phyloP scores from a whole-genome alignment of 2,113 vertebrate species.

The Scomber japonicus region DNA sequence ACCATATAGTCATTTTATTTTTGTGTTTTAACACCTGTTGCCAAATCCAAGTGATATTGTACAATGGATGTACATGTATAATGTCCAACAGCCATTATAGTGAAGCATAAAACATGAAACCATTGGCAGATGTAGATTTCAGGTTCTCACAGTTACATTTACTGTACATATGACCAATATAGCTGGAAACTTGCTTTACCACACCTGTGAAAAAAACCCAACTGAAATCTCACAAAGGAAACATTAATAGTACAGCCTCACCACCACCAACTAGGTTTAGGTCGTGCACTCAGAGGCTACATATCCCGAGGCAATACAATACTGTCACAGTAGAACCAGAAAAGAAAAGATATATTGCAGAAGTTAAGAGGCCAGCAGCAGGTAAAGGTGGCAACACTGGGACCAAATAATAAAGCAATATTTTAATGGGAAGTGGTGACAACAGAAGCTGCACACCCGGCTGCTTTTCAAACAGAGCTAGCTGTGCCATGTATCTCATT shows the following conservation, averaged over 20 bases:
- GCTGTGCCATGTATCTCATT: conserved; percentile 1
- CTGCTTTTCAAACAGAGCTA: conserved; percentile 6
- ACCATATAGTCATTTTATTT: not conserved
- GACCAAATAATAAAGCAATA: conserved; percentile 35
- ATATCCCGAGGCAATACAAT: conserved; percentile 15
- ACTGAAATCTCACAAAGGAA: not conserved
- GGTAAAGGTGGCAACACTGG: not conserved
- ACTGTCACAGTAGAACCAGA: conserved; percentile 20
- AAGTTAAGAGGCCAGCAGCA: conserved; percentile 20
- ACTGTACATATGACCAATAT: not conserved
- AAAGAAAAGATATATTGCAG: conserved; percentile 6
- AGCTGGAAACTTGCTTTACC: not conserved
- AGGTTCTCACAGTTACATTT: not conserved
- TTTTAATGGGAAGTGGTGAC: conserved; percentile 20
- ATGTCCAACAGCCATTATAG: not conserved
- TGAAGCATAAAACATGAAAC: too few relatives aligned
- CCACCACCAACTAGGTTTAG: not conserved
- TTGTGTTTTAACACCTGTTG: not conserved
- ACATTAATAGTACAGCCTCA: not conserved
- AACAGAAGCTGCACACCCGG: not conserved
- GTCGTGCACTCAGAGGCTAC: conserved; percentile 6
- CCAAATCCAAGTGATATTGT: not conserved
- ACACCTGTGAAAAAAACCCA: not conserved
- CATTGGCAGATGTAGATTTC: too few relatives aligned
- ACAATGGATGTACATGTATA: not conserved